Evolutionary conservation across 35 echinoderm and acorn worm species (phyloP), one percentile per base, ranked within the genome.

Genomic region (Ophiothrix spiculata): DNA sequence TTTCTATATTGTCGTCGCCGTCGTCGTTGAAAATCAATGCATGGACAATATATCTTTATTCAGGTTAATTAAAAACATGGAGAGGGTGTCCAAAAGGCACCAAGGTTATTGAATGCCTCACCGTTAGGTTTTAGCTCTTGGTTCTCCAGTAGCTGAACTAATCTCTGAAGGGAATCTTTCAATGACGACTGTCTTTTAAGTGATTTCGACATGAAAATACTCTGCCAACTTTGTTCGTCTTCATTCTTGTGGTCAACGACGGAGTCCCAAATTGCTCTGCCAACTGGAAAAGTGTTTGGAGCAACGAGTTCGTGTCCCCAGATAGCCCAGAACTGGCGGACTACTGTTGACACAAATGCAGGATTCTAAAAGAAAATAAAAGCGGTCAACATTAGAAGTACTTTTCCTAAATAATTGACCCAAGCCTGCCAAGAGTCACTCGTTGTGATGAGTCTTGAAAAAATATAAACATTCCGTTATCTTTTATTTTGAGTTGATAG

Each of bases 271-370:
- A 35, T 33, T 60, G 35, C 54, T 60, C 36, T 84, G 1, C 49
- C 81, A 64, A 84, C 31, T 6, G 81, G 81, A 56, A 84, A 84
- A 21, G 69, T 84, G 10, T 64, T 64, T 0, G 81, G 81, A 12
- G 54, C 63, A 35, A 84, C 13, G 49, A 84, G 81, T 64, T 84
- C 81, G 29, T 84, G 81, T 64, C 81, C 81, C 81, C 81, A 84
- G 33, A 74, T n/a, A 54, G 39, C 29, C 81, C 81, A 84, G 54
- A 84, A 84, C 23, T 84, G 46, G 32, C n/a, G 45, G 10, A 84
- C 63, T 31, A 60, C 56, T 36, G 34, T 13, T 1, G 81, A 56
- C 1, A 84, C 81, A 54, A 64, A 39, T 21, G 36, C 39, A 31
- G 60, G 60, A 69, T 69, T 28, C 60, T 69, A 28, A n/a, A 69